Percentiles rank a stretch among this genome's conserved stretches.
phyloP scores from a whole-genome alignment of 1,140 invertebrate species.

The Anastatus disparis region DNA sequence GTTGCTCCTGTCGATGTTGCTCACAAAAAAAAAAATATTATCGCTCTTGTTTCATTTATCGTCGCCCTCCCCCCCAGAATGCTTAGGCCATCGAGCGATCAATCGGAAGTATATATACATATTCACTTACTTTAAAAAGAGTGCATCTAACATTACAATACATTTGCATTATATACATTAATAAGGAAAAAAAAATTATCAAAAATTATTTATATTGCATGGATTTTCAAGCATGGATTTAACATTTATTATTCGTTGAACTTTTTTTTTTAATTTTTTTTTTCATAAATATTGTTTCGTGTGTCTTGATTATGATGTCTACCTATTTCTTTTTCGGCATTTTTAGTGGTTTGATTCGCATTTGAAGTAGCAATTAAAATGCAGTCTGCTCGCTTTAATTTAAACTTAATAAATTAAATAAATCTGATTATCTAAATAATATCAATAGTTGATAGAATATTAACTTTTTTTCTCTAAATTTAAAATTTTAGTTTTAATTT shows the following conservation, averaged over 20 bases:
- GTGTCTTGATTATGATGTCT: conserved; percentile 4
- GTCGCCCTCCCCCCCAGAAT: conserved; percentile 40
- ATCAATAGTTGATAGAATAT: too few species aligned
- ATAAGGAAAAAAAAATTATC: conserved; percentile 2
- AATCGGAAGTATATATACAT: conserved; percentile 42
- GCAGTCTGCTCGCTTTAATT: background rate
- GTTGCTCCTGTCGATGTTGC: conserved; percentile 38
- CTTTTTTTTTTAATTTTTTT: too few species aligned
- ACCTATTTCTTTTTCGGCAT: conserved; percentile 16
- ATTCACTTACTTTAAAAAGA: conserved; percentile 37
- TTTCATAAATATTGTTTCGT: too few species aligned
- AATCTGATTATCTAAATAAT: too few species aligned
- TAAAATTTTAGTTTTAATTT: too few species aligned
- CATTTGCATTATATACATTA: conserved; percentile 36
- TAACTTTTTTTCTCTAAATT: too few species aligned
- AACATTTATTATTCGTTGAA: too few species aligned
- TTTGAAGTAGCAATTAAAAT: conserved; percentile 20
- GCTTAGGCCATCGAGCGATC: conserved; percentile 40
- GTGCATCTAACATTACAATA: conserved; percentile 25
- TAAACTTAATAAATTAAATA: background rate
- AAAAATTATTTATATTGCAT: conserved; percentile 16
- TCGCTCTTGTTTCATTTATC: conserved; percentile 40
- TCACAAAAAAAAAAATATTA: too few species aligned
- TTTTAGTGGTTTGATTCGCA: conserved; percentile 25
- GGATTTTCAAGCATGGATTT: conserved; percentile 31